Percentiles rank a stretch among this genome's conserved stretches.
Evolutionary conservation across 2,113 vertebrate species (phyloP).

Genomic region (Larimichthys polyactis): DNA sequence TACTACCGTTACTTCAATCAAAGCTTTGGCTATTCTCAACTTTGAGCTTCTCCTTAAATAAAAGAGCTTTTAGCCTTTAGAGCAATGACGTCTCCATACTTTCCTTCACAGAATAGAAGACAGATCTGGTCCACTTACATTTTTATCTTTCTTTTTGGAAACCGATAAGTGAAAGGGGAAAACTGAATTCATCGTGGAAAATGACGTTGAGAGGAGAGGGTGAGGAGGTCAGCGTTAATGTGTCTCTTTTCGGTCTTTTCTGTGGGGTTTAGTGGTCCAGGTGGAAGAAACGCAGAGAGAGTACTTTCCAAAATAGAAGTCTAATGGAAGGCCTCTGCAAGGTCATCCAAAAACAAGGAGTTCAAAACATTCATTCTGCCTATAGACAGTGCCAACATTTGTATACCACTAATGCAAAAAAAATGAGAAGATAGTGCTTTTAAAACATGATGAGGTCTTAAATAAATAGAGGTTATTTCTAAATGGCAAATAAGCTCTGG

Average conservation of each 20-base stretch:
- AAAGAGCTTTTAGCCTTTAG: conserved; percentile 31
- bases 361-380: not conserved
- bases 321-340: conserved; percentile 30
- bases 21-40: conserved; percentile 32
- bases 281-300: conserved; percentile 1
- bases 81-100: not conserved
- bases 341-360: conserved; percentile 6
- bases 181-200: conserved; percentile 9
- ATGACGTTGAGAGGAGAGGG: not conserved
- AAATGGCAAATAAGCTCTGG: not conserved
- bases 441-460: not conserved
- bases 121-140: not conserved
- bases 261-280: not conserved
- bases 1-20: not conserved
- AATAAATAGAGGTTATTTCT: conserved; percentile 12
- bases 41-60: not conserved
- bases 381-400: not conserved
- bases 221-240: conserved; percentile 23
- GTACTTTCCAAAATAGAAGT: conserved; percentile 22
- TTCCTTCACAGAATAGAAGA: not conserved
- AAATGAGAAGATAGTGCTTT: not conserved
- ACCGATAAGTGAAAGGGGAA: not conserved
- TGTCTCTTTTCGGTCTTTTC: conserved; percentile 4
- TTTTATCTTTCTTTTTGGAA: conserved; percentile 14
- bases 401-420: not conserved